These are phyloP conservation scores for Antennarius maculatus DNA, from an alignment of 2,797 vertebrate species.

Conservation along the genomic window DNA sequence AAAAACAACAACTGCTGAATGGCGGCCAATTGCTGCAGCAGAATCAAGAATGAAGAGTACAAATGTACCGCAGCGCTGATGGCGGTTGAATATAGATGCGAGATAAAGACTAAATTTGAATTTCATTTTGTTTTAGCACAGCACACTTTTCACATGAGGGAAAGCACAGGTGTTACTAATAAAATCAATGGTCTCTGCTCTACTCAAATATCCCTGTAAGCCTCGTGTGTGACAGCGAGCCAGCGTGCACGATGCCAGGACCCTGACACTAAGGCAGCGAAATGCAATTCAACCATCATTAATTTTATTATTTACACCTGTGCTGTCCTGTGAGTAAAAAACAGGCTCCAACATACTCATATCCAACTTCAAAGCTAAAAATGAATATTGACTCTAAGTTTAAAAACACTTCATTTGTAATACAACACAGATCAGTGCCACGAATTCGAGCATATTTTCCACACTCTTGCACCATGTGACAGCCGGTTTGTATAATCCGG, in stretches of 20 bases:
- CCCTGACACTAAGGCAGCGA: not conserved
- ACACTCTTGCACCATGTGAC: not conserved
- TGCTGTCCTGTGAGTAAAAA: not conserved
- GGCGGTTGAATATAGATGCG: too few species aligned
- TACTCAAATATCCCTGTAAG: not conserved
- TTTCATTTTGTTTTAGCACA: not conserved
- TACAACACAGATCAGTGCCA: not conserved
- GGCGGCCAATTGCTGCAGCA: not conserved
- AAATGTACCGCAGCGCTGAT: too few species aligned
- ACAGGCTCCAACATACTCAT: not conserved
- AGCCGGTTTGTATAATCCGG: conserved; percentile 29
- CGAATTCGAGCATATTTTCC: conserved; percentile 5
- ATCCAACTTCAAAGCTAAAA: not conserved
- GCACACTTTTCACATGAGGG: not conserved
- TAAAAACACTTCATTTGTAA: too few species aligned
- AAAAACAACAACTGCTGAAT: too few species aligned
- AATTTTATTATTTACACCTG: not conserved
- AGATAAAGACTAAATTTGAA: too few species aligned
- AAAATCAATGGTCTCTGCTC: not conserved
- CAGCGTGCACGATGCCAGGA: not conserved
- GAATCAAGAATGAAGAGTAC: not conserved
- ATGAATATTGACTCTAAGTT: not conserved
- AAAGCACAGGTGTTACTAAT: not conserved
- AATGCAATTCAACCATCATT: not conserved
- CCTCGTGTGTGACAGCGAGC: not conserved